These are phyloP conservation scores for Microctonus brassicae DNA, from an alignment of 2,888 invertebrate species.

Conservation along the genomic window DNA sequence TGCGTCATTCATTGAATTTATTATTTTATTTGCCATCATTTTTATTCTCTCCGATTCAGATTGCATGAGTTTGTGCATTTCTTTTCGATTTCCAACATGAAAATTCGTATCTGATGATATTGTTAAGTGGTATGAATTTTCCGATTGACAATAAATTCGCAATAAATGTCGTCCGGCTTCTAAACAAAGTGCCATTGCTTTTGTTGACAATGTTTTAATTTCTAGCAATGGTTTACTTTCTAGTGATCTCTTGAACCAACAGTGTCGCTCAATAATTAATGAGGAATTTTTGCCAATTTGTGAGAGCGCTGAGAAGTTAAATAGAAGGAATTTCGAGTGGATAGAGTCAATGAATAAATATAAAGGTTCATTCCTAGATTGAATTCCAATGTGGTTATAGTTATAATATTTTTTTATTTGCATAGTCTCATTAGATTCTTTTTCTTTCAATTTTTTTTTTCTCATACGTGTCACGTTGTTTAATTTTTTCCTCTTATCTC, in stretches of 20 bases:
- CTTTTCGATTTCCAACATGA: slow-evolving; percentile 47
- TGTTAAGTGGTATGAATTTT: slow-evolving; percentile 38
- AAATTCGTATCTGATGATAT: slow-evolving; percentile 53
- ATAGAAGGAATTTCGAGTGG: slow-evolving; percentile 50
- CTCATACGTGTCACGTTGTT: neutral
- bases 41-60: slow-evolving; percentile 48
- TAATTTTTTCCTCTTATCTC: neutral
- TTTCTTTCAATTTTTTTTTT: neutral
- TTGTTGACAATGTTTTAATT: slow-evolving; percentile 42
- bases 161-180: slow-evolving; percentile 52
- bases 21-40: slow-evolving; percentile 35
- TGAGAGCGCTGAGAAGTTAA: slow-evolving; percentile 43
- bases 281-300: slow-evolving; percentile 24
- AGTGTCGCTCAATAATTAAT: slow-evolving; percentile 45
- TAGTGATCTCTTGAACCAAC: slow-evolving; percentile 43
- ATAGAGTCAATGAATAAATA: slow-evolving; percentile 55
- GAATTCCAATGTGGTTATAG: slow-evolving; percentile 32
- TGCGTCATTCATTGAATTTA: slow-evolving; percentile 35
- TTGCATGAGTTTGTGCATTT: slow-evolving; percentile 52
- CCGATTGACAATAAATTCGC: slow-evolving; percentile 45
- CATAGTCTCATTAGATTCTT: neutral
- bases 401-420: slow-evolving; percentile 22
- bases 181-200: slow-evolving; percentile 50
- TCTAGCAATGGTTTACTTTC: slow-evolving; percentile 16
- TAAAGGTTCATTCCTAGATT: slow-evolving; percentile 49